Conservation (phyloP, 1,140 invertebrate genomes). For the Artemia franciscana region DNA sequence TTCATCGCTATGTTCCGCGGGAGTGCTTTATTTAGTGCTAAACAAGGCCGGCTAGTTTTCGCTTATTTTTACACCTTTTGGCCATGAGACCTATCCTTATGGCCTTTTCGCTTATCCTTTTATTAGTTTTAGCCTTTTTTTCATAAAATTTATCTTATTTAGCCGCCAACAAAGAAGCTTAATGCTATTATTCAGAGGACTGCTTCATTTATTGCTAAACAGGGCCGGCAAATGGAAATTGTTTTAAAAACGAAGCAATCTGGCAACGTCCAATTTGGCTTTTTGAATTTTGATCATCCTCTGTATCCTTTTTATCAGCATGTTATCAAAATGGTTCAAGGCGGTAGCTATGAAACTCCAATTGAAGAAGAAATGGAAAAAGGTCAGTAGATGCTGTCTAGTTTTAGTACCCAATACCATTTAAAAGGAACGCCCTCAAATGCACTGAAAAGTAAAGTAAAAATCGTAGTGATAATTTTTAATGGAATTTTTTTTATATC, state of each 20-base stretch:
- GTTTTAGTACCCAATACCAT: too few relatives aligned
- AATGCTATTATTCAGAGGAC: conserved; percentile 93
- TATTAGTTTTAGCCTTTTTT: conserved; percentile 12
- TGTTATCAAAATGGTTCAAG: conserved; percentile 52
- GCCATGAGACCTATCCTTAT: conserved; percentile 1
- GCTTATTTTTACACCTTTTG: too few relatives aligned
- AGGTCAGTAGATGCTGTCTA: background rate
- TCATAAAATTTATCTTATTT: too few relatives aligned
- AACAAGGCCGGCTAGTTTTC: too few relatives aligned
- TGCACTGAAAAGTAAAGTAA: too few relatives aligned
- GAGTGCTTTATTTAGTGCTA: conserved; percentile 3
- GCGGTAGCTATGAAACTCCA: conserved; percentile 35
- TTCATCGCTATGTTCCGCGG: background rate
- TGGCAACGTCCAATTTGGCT: conserved; percentile 76
- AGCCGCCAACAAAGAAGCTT: conserved; percentile 77
- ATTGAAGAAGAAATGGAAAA: background rate
- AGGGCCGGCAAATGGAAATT: conserved; percentile 95
- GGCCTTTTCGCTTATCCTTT: conserved; percentile 7
- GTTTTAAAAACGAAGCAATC: conserved; percentile 89
- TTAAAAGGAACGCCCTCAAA: too few relatives aligned
- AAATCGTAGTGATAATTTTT: too few relatives aligned
- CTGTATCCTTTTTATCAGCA: conserved; percentile 78
- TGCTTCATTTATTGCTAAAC: conserved; percentile 69
- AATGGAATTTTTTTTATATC: too few relatives aligned
- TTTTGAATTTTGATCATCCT: conserved; percentile 59